Percentiles rank a stretch among this genome's conserved stretches.
Conservation (phyloP, 2,797 vertebrate genomes). For the Falco biarmicus region DNA sequence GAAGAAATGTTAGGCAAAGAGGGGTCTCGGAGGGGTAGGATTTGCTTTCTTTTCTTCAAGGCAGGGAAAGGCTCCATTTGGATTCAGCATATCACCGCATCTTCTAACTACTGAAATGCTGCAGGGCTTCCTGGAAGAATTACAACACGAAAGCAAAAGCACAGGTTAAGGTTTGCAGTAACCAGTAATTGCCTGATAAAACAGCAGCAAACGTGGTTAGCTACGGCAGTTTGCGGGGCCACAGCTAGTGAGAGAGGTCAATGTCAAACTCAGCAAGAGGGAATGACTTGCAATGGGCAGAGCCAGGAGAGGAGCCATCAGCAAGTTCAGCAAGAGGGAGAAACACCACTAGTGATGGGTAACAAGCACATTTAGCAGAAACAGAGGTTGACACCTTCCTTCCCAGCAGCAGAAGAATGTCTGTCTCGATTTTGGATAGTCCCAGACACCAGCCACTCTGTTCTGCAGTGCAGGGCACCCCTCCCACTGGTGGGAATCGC, state of each 20-base stretch:
- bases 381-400: neutral
- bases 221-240: neutral
- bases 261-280: neutral
- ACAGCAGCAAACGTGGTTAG: neutral
- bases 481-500: neutral
- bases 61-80: neutral
- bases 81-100: neutral
- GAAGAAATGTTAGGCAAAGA: neutral
- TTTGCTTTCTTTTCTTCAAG: neutral
- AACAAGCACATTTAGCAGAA: neutral
- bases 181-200: neutral
- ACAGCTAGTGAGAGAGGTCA: neutral
- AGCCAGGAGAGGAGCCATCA: neutral
- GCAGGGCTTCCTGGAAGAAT: neutral
- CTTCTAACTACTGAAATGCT: neutral
- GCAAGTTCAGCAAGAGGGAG: neutral
- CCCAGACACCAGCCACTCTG: neutral
- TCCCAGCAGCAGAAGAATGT: neutral
- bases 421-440: neutral
- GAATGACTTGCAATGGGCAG: accelerated
- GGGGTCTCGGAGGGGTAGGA: neutral
- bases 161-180: neutral
- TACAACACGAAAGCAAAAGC: neutral
- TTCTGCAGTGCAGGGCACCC: neutral
- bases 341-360: neutral